These are phyloP conservation scores for Anoncus sp. DNA, from an alignment of 2,888 invertebrate species.

Conservation along the genomic window DNA sequence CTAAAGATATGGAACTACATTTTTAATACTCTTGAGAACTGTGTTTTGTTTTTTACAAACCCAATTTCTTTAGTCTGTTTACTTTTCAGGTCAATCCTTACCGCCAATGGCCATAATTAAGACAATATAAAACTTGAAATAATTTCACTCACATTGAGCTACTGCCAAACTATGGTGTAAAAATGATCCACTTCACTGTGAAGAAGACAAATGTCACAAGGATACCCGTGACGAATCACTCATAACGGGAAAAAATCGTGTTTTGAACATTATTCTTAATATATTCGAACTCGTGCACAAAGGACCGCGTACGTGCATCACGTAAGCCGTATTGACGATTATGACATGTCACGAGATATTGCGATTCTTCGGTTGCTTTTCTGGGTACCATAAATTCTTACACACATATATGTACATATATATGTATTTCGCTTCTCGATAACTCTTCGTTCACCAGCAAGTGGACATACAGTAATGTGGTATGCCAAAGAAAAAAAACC, in stretches of 20 bases:
- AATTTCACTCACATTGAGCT: no score
- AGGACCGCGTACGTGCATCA: slow-evolving; percentile 16
- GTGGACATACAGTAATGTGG: slow-evolving; percentile 20
- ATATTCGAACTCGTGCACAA: slow-evolving; percentile 36
- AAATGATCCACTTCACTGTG: neutral
- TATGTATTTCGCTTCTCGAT: slow-evolving; percentile 12
- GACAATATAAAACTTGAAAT: neutral
- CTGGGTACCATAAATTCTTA: slow-evolving; percentile 7
- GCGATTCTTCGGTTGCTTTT: slow-evolving; percentile 17
- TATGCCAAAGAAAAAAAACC: slow-evolving; percentile 14
- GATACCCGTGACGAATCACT: slow-evolving; percentile 3
- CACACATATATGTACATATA: slow-evolving; percentile 2
- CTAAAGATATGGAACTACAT: neutral
- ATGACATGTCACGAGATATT: slow-evolving; percentile 35
- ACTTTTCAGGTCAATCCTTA: slow-evolving; percentile 5
- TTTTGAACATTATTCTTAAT: slow-evolving; percentile 27
- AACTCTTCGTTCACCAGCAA: slow-evolving; percentile 28
- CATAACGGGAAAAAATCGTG: slow-evolving; percentile 22
- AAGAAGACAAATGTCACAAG: neutral
- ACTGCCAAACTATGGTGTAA: no score
- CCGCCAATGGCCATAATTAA: slow-evolving; percentile 4
- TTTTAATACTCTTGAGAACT: slow-evolving; percentile 4
- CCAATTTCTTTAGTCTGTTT: neutral
- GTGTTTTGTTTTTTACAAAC: slow-evolving; percentile 9
- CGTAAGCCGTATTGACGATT: slow-evolving; percentile 35